Evolutionary conservation across 2,888 invertebrate genomes (phyloP), one percentile per base, ranked within the genome.

Genomic region (Pyrocoelia pectoralis): DNA sequence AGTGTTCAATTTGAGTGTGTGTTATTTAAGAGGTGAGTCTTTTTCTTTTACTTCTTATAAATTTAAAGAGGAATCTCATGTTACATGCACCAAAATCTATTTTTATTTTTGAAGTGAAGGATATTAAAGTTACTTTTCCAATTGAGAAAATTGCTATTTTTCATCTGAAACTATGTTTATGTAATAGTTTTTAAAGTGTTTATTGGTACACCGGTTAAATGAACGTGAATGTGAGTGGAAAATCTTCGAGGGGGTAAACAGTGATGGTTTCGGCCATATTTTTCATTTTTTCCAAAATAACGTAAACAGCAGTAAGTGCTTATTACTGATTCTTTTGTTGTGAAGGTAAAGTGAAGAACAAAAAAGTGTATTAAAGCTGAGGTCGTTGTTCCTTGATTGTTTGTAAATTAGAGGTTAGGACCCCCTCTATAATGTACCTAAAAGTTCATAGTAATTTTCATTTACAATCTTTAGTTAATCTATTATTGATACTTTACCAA

Each of bases 301-400:
- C 2, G 9, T 10, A 51, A 58, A 28, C 29, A 17, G 15, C 13
- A 13, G n/a, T 24, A 5, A 5, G 46, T 10, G 13, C 1, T 33
- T 3, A 46, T 43, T 3, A 12, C 15, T 19, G 0, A 46, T 24
- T 28, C 19, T 40, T 3, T 40, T 18, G 10, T 9, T 40, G 40
- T 4, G 13, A 17, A 18, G 24, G 46, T 24, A 33, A 33, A 8
- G 2, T 24, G 8, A 33, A n/a, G 9, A 10, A 33, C 10, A n/a
- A 33, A n/a, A 33, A n/a, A 33, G n/a, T 33, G n/a, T 4, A 33
- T 33, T 33, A 24, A 24, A 54, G 17, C 14, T 46, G 17, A 46
- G 61, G 61, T 61, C 61, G 61, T 61, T 51, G 61, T 55, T 43
- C 51, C 14, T 41, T 41, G 28, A 61, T 61, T 61, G 61, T 61